Evolutionary conservation across 64 coral and sea anemone species (phyloP), one percentile per base, ranked within the genome.

Genomic region (Catalaphyllia jardinei): DNA sequence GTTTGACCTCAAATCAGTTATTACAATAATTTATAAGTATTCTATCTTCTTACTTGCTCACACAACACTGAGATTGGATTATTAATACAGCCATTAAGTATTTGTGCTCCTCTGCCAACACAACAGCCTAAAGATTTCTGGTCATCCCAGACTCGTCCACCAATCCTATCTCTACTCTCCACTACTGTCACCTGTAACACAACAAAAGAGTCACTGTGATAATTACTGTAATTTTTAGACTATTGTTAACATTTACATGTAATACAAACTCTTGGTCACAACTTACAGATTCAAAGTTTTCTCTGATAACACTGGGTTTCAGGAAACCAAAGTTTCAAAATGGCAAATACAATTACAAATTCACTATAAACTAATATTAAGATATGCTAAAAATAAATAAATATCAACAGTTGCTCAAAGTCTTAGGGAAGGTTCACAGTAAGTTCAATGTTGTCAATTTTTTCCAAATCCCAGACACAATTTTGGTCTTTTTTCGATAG

Each of bases 81-180:
- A 72, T 98, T 99, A n/a, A 91, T 67, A 31, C 91, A 93, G 16
- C 94, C 97, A 89, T 93, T 99, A 5, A 99, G 77, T 27, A 95
- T 89, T 42, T 93, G 94, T 10, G 94, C 93, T 55, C 96, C 96
- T 86, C 49, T 95, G 4, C 96, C 93, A 10, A 88, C 93, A 86
- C 91, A 95, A 52, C 91, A 92, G 3, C 93, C 93, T 6, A 95
- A 31, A n/a, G 88, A 84, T 28, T 69, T 35, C 7, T 69, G 73
- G 60, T 99, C 97, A 85, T 99, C 97, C 71, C 75, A 80, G 1
- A 99, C 93, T 86, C 97, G 97, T 11, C 97, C 97, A 62, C 97
- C 97, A 30, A 93, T 90, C 76, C 97, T 89, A 22, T 99, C 78
- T 55, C 97, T 87, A 15, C 94, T 94, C 69, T 99, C 97, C 12